phyloP scores from a whole-genome alignment of 2,113 vertebrate species.

The Ceuthmochares aereus region DNA sequence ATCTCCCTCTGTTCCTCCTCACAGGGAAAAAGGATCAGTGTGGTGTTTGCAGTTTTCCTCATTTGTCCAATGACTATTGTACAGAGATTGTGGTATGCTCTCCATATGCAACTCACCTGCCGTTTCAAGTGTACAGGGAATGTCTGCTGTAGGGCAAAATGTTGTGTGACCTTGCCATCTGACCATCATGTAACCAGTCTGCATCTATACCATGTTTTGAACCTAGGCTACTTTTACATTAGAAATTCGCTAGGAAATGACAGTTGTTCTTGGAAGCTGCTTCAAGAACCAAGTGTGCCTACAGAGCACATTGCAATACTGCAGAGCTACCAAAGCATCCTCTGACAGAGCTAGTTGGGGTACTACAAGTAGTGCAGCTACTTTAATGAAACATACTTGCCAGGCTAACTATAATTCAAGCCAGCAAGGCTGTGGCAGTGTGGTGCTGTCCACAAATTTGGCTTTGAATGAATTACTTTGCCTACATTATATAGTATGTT shows the following conservation, averaged over 20 bases:
- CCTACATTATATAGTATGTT: not conserved
- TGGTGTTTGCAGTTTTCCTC: not conserved
- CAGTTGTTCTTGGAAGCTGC: not conserved
- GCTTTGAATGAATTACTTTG: not conserved
- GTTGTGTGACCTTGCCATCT: not conserved
- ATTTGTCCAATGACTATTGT: not conserved
- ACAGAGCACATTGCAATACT: not conserved
- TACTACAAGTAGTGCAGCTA: not conserved
- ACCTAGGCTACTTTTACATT: not conserved
- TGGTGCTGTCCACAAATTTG: not conserved
- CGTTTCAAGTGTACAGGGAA: not conserved
- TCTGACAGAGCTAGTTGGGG: not conserved
- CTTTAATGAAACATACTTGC: not conserved
- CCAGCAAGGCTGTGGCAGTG: not conserved
- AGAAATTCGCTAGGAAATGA: not conserved
- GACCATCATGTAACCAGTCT: not conserved
- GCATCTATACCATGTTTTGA: not conserved
- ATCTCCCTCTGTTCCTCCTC: not conserved
- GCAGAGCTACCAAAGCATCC: conserved; percentile 10
- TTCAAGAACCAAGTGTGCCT: not conserved
- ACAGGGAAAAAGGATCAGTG: not conserved
- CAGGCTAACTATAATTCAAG: not conserved
- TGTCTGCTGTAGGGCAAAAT: not conserved
- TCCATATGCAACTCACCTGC: not conserved
- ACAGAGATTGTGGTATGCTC: not conserved